Conservation (phyloP, 2,797 vertebrate genomes). For the Simalia tracyae region DNA sequence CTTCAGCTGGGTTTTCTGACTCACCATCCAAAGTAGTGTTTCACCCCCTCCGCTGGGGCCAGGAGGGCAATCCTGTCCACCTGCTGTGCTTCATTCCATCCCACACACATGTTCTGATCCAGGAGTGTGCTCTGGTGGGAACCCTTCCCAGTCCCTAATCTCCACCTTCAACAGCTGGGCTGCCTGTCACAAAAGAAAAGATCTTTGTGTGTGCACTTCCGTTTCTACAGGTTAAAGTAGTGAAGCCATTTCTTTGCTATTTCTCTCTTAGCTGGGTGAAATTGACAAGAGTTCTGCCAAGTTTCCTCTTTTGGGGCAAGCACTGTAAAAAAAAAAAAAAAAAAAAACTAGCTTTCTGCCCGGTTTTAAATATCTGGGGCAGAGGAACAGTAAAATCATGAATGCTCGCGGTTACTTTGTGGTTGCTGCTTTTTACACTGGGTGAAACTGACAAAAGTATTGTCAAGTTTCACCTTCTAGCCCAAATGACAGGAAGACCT, state of each 20-base stretch:
- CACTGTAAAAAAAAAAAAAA: no score
- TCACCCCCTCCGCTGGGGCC: not conserved
- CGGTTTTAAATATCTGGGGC: not conserved
- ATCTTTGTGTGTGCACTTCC: not conserved
- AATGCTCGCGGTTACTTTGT: not conserved
- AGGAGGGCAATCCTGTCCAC: not conserved
- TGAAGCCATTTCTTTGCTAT: not conserved
- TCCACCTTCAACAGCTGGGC: not conserved
- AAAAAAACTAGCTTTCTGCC: not conserved
- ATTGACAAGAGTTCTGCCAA: not conserved
- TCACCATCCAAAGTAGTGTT: not conserved
- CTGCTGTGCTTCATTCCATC: not conserved
- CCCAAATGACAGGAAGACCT: not conserved
- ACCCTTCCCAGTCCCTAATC: not conserved
- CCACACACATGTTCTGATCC: not conserved
- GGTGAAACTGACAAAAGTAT: not conserved
- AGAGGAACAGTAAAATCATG: not conserved
- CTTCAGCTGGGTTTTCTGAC: not conserved
- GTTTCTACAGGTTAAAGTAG: not conserved
- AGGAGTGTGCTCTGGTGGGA: not conserved
- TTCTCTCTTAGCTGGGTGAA: not conserved
- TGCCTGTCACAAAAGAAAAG: not conserved
- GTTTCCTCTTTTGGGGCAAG: not conserved
- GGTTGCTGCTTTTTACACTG: not conserved
- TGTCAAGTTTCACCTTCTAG: not conserved